A percentile compares a stretch with the other conserved stretches of the same genome.
Conservation (phyloP, 2,113 vertebrate species). For the Sylvietta virens region DNA sequence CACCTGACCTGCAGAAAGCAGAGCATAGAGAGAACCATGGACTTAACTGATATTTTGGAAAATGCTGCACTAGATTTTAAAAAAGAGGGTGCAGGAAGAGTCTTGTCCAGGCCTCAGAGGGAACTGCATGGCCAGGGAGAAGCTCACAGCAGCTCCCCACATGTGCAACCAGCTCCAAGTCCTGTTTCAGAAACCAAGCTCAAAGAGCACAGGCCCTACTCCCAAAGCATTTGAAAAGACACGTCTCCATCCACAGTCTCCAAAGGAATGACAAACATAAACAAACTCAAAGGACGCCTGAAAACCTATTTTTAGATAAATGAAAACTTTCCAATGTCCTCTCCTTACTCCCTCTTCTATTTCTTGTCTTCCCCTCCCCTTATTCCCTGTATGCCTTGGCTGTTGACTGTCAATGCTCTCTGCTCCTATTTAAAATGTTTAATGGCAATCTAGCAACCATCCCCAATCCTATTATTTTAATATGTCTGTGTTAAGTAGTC, state of each 20-base stretch:
- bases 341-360: not conserved
- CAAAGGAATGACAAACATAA: constrained; percentile 5
- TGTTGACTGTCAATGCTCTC: not conserved
- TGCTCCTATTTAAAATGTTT: not conserved
- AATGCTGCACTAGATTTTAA: not conserved
- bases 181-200: not conserved
- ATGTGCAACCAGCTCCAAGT: not conserved
- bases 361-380: not conserved
- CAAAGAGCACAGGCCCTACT: not conserved
- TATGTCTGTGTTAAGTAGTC: not conserved
- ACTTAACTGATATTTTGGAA: not conserved
- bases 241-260: not conserved
- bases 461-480: constrained; percentile 3
- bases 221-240: not conserved
- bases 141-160: not conserved
- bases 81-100: not conserved
- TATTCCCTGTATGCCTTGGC: not conserved
- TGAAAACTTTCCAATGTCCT: not conserved
- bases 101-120: not conserved
- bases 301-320: constrained; percentile 36
- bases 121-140: not conserved
- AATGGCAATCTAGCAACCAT: not conserved
- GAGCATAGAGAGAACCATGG: fast-evolving
- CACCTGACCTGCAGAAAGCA: not conserved
- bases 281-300: not conserved